Conservation (phyloP, 2,797 vertebrate genomes). For the Rhinatrema bivittatum region DNA sequence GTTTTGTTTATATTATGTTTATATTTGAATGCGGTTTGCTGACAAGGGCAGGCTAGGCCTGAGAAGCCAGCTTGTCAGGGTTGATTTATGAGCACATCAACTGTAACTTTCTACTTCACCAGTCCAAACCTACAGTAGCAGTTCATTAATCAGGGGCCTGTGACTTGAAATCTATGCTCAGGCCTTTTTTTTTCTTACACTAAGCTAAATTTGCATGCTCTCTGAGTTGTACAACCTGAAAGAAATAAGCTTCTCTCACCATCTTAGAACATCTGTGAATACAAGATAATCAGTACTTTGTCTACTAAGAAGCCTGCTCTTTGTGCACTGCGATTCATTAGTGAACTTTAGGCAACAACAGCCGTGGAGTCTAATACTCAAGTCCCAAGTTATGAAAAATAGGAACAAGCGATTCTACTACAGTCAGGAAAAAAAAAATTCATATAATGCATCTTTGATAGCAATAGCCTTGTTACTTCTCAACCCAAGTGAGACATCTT, state of each 20-base stretch:
- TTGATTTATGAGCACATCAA: conserved; percentile 91
- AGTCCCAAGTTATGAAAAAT: conserved; percentile 32
- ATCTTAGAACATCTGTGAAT: conserved; percentile 24
- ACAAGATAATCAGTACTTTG: conserved; percentile 46
- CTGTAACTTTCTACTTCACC: conserved; percentile 75
- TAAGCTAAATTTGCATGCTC: conserved; percentile 59
- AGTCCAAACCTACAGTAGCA: conserved; percentile 70
- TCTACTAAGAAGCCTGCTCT: conserved; percentile 34
- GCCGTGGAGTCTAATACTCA: conserved; percentile 26
- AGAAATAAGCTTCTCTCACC: conserved; percentile 41
- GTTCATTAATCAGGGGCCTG: conserved; percentile 80
- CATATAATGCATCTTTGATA: conserved; percentile 20
- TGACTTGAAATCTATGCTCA: conserved; percentile 66
- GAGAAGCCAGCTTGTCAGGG: conserved; percentile 78
- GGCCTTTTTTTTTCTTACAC: conserved; percentile 41
- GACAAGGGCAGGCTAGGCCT: conserved; percentile 62
- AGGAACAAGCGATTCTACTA: conserved; percentile 28
- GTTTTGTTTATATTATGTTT: conserved; percentile 79
- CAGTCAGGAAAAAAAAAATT: conserved; percentile 32
- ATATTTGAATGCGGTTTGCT: conserved; percentile 71
- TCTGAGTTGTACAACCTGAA: conserved; percentile 48
- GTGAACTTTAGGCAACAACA: conserved; percentile 39
- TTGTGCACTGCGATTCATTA: conserved; percentile 42
- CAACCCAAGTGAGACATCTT: neutral
- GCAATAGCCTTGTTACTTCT: neutral